Conservation (phyloP, 2,113 vertebrate species). For the Mormyrus iriodes region DNA sequence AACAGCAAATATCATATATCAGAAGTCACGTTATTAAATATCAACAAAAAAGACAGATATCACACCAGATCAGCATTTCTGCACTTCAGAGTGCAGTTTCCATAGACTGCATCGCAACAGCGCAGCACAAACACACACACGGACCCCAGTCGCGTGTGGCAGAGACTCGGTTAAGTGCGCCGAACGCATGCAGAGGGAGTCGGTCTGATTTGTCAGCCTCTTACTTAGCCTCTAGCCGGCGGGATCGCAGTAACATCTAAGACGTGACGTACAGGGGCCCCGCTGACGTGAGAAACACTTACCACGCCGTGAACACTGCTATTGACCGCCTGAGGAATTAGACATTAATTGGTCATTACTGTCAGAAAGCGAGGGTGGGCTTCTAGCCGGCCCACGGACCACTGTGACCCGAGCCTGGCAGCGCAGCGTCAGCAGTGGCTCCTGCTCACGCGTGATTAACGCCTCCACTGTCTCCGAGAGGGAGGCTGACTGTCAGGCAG, state of each 20-base stretch:
- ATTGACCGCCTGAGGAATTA: background rate
- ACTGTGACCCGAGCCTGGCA: background rate
- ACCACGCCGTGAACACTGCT: background rate
- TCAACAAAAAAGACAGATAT: background rate
- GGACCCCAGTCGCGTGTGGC: background rate
- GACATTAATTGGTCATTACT: slow-evolving; percentile 1
- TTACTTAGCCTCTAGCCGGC: background rate
- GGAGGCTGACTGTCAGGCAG: background rate
- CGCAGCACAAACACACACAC: background rate
- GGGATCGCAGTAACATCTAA: background rate
- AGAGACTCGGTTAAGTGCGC: background rate
- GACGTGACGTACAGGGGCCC: background rate
- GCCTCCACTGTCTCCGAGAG: background rate
- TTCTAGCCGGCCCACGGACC: background rate
- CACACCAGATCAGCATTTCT: background rate
- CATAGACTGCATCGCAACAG: background rate
- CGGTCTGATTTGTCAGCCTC: background rate
- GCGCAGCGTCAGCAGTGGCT: background rate
- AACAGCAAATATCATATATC: background rate
- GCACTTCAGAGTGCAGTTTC: background rate
- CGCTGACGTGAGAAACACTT: background rate
- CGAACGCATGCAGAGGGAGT: background rate
- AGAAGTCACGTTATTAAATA: background rate
- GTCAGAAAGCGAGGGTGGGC: background rate
- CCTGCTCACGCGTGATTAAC: background rate